Evolutionary conservation across 2,797 vertebrate genomes (phyloP).

Genomic region (Typhlichthys subterraneus): DNA sequence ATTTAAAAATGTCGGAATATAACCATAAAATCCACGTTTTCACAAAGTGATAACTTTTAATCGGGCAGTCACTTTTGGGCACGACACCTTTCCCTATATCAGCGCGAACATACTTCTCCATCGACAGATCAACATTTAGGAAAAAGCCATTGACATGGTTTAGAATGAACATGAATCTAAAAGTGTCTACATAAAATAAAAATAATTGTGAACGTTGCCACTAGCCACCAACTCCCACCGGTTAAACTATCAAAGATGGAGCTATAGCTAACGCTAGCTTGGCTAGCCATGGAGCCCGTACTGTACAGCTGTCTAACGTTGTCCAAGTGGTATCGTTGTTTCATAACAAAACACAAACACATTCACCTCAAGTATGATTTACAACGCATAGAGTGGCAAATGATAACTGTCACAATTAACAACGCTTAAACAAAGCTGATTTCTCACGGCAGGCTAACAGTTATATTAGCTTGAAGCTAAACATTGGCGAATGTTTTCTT

Average conservation of each 20-base stretch:
- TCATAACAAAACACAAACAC: constrained; percentile 7
- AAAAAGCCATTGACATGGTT: no score
- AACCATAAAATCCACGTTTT: no score
- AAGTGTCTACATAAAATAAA: not conserved
- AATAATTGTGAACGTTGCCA: not conserved
- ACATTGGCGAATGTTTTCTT: constrained; percentile 59
- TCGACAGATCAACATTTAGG: not conserved
- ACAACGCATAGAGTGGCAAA: no score
- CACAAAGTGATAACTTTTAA: no score
- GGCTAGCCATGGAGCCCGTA: constrained; percentile 33
- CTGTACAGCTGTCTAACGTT: constrained; percentile 28
- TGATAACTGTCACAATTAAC: no score
- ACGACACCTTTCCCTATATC: constrained; percentile 8
- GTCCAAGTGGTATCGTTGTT: constrained; percentile 1
- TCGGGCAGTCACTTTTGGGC: no score
- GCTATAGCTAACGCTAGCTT: constrained; percentile 42
- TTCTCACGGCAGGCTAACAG: constrained; percentile 14
- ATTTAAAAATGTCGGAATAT: no score
- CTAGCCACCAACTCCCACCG: constrained; percentile 35
- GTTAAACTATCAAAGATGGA: constrained; percentile 19
- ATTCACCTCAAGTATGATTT: no score
- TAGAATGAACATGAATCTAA: not conserved
- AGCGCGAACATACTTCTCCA: constrained; percentile 2
- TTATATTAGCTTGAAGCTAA: constrained; percentile 51
- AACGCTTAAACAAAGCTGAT: not conserved